phyloP scores from a whole-genome alignment of 2,888 invertebrate genomes.

The Xestoiulus laeticollis region DNA sequence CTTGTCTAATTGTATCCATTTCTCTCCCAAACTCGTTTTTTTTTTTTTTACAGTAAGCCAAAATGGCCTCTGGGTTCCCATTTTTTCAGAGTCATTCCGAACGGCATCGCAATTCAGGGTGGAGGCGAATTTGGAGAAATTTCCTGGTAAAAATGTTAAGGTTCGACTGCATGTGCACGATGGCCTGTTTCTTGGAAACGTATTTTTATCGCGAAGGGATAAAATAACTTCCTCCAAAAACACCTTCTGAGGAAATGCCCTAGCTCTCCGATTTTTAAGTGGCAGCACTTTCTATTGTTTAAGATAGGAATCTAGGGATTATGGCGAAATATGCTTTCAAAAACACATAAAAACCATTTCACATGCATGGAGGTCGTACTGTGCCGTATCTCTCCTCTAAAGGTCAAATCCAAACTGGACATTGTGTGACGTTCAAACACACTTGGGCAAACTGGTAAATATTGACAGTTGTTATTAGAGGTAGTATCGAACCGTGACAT shows the following conservation, averaged over 20 bases:
- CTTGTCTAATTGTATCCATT: neutral
- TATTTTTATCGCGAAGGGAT: slow-evolving; percentile 15
- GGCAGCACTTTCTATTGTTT: neutral
- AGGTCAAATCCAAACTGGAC: too few species aligned
- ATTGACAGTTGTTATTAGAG: too few species aligned
- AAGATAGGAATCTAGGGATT: too few species aligned
- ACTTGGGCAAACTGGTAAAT: too few species aligned
- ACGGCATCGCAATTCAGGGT: neutral
- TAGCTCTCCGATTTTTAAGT: neutral
- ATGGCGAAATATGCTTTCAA: too few species aligned
- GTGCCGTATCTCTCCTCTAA: too few species aligned
- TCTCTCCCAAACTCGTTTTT: neutral
- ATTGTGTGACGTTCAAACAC: too few species aligned
- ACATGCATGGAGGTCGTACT: too few species aligned
- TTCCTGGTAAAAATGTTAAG: neutral
- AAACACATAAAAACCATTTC: too few species aligned
- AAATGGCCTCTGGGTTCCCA: neutral
- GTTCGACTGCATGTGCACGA: neutral
- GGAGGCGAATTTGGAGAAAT: neutral
- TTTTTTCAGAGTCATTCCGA: neutral
- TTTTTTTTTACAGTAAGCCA: neutral
- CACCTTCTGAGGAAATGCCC: neutral
- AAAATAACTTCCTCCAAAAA: slow-evolving; percentile 10
- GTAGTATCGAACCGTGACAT: too few species aligned
- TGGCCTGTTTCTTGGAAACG: neutral